Evolutionary conservation across 1,140 invertebrate genomes (phyloP).

Genomic region (Bombus breviceps): DNA sequence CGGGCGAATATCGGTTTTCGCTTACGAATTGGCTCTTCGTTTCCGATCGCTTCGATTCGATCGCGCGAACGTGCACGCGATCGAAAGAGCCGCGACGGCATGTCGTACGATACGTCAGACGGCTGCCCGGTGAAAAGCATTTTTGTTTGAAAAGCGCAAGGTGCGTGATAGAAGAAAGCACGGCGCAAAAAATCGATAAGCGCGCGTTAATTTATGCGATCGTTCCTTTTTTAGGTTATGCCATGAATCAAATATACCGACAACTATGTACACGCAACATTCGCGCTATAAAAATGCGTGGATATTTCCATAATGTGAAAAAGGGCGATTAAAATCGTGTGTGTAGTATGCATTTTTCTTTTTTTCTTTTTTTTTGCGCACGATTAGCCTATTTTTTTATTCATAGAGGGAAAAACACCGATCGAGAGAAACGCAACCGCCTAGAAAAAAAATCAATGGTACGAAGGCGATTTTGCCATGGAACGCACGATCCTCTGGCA

Average conservation of each 20-base stretch:
- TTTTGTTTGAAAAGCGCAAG: neutral
- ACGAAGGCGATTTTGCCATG: too few species aligned
- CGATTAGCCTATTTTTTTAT: constrained; percentile 13
- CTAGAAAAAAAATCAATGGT: too few species aligned
- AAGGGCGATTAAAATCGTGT: neutral
- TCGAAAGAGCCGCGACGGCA: too few species aligned
- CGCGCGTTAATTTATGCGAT: constrained; percentile 22
- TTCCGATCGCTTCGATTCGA: too few species aligned
- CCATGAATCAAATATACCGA: neutral
- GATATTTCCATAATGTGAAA: constrained; percentile 12
- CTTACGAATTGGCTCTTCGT: too few species aligned
- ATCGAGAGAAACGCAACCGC: neutral
- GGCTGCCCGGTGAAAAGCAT: neutral
- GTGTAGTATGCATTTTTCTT: too few species aligned
- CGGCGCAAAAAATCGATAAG: neutral
- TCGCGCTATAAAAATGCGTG: constrained; percentile 26
- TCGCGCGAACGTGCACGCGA: too few species aligned
- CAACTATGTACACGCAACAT: constrained; percentile 12
- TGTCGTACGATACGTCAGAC: too few species aligned
- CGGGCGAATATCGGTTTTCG: neutral
- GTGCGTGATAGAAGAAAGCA: neutral
- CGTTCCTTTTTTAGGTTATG: constrained; percentile 13
- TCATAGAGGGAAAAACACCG: neutral
- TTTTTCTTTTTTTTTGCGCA: neutral
- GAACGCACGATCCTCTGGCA: too few species aligned